Percentiles rank a stretch among this genome's conserved stretches.
These are phyloP conservation scores for Neolamprologus cancellatus DNA, from an alignment of 2,113 vertebrate species.

Conservation along the genomic window DNA sequence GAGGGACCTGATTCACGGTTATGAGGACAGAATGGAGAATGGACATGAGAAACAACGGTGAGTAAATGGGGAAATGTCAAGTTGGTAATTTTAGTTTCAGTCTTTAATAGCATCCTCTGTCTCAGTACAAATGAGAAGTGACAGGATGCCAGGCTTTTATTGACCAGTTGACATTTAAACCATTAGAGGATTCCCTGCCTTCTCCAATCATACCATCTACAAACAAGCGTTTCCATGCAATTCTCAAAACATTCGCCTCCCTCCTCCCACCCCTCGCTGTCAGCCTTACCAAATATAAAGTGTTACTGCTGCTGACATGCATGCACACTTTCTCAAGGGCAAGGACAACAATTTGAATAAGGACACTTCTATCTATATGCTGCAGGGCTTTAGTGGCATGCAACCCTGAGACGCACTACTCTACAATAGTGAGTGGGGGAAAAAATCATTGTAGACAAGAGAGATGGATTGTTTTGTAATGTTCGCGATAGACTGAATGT, in stretches of 20 bases:
- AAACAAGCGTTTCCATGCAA: constrained; percentile 38
- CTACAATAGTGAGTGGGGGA: background rate
- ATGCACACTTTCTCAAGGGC: constrained; percentile 19
- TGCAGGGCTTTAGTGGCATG: background rate
- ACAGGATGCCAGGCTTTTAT: constrained; percentile 57
- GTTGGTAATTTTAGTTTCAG: constrained; percentile 52
- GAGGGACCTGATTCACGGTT: constrained; percentile 3
- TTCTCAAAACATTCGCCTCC: constrained; percentile 16
- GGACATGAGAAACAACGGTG: constrained; percentile 44
- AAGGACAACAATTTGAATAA: constrained; percentile 38
- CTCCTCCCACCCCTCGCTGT: background rate
- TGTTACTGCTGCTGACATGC: constrained; percentile 1
- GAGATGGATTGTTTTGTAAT: background rate
- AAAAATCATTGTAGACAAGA: background rate
- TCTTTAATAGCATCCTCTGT: constrained; percentile 63
- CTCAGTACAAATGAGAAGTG: constrained; percentile 62
- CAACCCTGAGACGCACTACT: background rate
- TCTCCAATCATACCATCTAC: constrained; percentile 38
- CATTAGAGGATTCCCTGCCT: constrained; percentile 42
- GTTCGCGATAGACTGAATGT: background rate
- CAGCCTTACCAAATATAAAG: constrained; percentile 30
- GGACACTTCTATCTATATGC: constrained; percentile 19
- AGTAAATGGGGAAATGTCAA: constrained; percentile 59
- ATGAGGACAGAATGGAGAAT: background rate
- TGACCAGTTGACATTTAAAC: constrained; percentile 71